Evolutionary conservation across 1,140 invertebrate genomes (phyloP).

Genomic region (Subanguina moxae): DNA sequence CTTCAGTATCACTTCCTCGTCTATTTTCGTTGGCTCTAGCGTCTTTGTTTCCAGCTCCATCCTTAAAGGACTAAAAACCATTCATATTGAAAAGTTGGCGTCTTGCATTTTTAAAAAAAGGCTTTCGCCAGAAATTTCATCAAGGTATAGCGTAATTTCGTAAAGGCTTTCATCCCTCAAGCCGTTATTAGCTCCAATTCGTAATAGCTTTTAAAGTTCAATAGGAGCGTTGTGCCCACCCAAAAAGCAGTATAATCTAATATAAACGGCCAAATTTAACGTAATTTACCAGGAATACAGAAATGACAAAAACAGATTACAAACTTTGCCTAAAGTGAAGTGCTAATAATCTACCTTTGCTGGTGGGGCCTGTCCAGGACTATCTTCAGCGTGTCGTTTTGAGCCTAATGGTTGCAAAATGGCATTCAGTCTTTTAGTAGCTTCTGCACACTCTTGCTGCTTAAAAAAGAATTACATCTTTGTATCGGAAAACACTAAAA

Average conservation of each 20-base stretch:
- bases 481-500: neutral
- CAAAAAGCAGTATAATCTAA: no score
- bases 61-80: constrained; percentile 59
- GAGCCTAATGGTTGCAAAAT: neutral
- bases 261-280: no score
- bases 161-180: no score
- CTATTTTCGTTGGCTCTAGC: neutral
- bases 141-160: no score
- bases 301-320: no score
- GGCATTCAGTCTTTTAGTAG: neutral
- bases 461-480: neutral
- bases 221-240: no score
- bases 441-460: neutral
- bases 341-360: constrained; percentile 29
- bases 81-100: neutral
- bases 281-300: no score
- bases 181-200: no score
- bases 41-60: constrained; percentile 61
- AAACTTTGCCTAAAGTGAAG: no score
- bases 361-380: constrained; percentile 23
- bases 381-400: neutral
- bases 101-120: no score
- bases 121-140: no score
- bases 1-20: constrained; percentile 65
- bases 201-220: no score